A percentile compares a stretch with the other conserved stretches of the same genome.
Evolutionary conservation across 2,888 invertebrate species (phyloP).

Genomic region (Acanthococcus lagerstroemiae): DNA sequence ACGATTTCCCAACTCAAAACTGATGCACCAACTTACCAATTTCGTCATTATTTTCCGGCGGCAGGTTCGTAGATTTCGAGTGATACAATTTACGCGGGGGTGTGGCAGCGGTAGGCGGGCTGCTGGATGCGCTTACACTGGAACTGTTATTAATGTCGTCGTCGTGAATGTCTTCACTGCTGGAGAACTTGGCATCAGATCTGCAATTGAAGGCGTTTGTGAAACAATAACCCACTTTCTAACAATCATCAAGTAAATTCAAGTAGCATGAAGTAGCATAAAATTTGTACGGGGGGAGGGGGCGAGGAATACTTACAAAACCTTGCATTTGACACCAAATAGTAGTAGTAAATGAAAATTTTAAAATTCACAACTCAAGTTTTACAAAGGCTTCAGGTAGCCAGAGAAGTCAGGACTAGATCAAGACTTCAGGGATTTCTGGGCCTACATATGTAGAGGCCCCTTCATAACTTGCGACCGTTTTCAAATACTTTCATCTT

Average conservation of each 20-base stretch:
- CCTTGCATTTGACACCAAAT: neutral
- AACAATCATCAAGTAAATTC: neutral
- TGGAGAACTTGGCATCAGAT: slow-evolving; percentile 35
- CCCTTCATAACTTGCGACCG: too few relatives aligned
- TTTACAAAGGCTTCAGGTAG: too few relatives aligned
- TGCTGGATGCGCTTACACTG: slow-evolving; percentile 35
- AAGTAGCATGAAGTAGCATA: neutral
- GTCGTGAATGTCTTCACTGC: slow-evolving; percentile 36
- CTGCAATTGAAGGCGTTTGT: neutral
- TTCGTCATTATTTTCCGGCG: slow-evolving; percentile 8
- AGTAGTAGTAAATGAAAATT: neutral
- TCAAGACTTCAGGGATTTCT: too few relatives aligned
- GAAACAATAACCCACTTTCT: neutral
- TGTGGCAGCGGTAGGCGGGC: slow-evolving; percentile 35
- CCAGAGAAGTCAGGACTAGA: too few relatives aligned
- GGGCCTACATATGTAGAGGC: too few relatives aligned
- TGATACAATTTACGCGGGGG: slow-evolving; percentile 26
- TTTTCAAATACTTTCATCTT: too few relatives aligned
- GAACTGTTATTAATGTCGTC: slow-evolving; percentile 35
- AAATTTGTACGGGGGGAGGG: neutral
- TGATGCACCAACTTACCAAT: neutral
- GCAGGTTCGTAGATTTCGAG: slow-evolving; percentile 21
- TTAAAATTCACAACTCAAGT: too few relatives aligned
- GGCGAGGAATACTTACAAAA: too few relatives aligned
- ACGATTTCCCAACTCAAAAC: neutral